Evolutionary conservation across 2,113 vertebrate genomes (phyloP).

Genomic region (Scytalopus superciliaris): DNA sequence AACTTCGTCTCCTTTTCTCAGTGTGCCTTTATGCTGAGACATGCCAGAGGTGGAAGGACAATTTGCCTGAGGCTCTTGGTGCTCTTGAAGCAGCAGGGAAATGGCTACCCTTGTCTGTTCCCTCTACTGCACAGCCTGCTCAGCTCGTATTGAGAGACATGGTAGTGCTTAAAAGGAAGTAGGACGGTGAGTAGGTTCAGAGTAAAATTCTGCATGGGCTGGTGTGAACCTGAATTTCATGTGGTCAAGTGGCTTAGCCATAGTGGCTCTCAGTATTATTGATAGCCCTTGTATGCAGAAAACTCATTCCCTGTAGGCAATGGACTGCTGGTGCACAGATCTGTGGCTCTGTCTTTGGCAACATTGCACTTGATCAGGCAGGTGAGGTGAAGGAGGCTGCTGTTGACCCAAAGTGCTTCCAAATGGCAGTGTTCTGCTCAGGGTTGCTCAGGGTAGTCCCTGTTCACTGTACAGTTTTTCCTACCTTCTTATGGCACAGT

Average conservation of each 20-base stretch:
- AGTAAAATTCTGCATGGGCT: not conserved
- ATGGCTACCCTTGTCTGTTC: fast-evolving
- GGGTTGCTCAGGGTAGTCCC: not conserved
- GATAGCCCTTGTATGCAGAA: not conserved
- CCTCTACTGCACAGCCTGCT: not conserved
- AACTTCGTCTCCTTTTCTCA: not conserved
- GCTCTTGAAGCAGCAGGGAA: not conserved
- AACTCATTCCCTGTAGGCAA: not conserved
- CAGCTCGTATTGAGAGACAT: not conserved
- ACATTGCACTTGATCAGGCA: not conserved
- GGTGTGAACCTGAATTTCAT: not conserved
- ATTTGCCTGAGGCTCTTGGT: not conserved
- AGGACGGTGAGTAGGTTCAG: not conserved
- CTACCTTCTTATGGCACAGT: not conserved
- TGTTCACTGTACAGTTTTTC: not conserved
- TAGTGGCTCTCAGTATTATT: not conserved
- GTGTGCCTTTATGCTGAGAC: not conserved
- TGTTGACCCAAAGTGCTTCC: not conserved
- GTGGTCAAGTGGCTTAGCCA: not conserved
- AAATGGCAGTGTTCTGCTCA: not conserved
- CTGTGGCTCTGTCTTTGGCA: not conserved
- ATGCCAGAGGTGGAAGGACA: not conserved
- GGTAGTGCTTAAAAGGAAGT: not conserved
- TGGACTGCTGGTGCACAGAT: not conserved
- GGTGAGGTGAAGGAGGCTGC: not conserved